Conservation (phyloP, 2,888 invertebrate species). For the Temnothorax ravouxi region DNA sequence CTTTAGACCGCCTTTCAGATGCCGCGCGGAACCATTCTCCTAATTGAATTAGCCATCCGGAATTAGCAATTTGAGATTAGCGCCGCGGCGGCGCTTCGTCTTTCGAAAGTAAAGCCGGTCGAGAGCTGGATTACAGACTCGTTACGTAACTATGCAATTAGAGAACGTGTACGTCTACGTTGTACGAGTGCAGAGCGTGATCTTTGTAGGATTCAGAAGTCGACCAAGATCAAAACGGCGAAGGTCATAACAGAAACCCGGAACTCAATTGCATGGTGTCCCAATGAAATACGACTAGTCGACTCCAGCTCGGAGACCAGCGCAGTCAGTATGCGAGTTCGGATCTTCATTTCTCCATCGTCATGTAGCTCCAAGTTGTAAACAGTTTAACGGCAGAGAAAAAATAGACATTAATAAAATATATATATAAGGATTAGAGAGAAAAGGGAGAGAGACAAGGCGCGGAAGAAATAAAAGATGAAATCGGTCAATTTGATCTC, state of each 20-base stretch:
- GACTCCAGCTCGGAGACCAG: neutral
- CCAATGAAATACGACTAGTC: constrained; percentile 5
- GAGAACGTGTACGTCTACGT: constrained; percentile 24
- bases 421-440: constrained; percentile 11
- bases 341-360: neutral
- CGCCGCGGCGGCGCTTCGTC: constrained; percentile 62
- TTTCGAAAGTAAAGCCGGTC: constrained; percentile 37
- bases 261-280: neutral
- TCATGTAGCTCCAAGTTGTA: constrained; percentile 32
- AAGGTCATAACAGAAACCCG: constrained; percentile 22
- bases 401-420: constrained; percentile 60
- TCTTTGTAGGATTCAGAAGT: constrained; percentile 3
- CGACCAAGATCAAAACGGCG: neutral
- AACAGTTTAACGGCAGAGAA: constrained; percentile 51
- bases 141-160: constrained; percentile 63
- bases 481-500: constrained; percentile 46
- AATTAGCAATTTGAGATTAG: constrained; percentile 85
- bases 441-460: neutral
- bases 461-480: constrained; percentile 57
- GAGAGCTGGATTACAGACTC: constrained; percentile 60
- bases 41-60: constrained; percentile 85
- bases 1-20: constrained; percentile 60
- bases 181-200: constrained; percentile 19
- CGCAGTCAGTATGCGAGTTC: neutral
- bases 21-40: constrained; percentile 79